phyloP scores from a whole-genome alignment of 2,113 vertebrate genomes.

The Dicaeum eximium region DNA sequence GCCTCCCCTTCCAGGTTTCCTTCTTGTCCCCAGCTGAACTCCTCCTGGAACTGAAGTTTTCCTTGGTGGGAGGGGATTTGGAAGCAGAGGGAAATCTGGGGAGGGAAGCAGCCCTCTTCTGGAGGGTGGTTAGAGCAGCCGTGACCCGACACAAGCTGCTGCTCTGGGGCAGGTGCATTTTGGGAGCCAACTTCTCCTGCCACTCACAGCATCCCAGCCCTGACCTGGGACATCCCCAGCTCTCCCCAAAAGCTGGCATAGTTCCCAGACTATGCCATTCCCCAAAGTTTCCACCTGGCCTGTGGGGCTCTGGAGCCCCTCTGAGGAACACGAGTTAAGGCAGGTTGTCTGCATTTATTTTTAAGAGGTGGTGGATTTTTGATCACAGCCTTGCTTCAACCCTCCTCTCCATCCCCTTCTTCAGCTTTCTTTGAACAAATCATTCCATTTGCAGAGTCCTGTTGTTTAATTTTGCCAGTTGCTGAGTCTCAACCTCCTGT shows the following conservation, averaged over 20 bases:
- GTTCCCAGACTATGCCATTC: rapidly evolving
- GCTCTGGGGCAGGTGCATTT: neutral
- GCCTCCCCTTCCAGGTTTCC: neutral
- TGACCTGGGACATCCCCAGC: neutral
- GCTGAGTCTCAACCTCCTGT: conserved; percentile 59
- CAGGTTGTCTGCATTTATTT: neutral
- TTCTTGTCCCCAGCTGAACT: neutral
- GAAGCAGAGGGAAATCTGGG: neutral
- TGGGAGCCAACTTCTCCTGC: neutral
- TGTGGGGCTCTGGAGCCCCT: neutral
- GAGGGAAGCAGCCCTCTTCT: neutral
- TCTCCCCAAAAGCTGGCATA: rapidly evolving
- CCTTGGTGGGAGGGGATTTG: neutral
- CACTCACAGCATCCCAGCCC: rapidly evolving
- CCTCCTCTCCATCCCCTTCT: neutral
- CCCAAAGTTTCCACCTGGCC: neutral
- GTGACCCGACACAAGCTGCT: neutral
- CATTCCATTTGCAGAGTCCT: conserved; percentile 24
- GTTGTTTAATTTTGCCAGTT: conserved; percentile 71
- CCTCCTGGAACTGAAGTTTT: neutral
- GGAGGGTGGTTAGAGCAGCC: neutral
- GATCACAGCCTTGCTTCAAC: neutral
- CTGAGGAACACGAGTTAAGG: neutral
- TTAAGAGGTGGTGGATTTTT: neutral
- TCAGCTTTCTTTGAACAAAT: neutral